These are phyloP conservation scores for Dryobota labecula DNA, from an alignment of 2,888 invertebrate species.

Conservation along the genomic window DNA sequence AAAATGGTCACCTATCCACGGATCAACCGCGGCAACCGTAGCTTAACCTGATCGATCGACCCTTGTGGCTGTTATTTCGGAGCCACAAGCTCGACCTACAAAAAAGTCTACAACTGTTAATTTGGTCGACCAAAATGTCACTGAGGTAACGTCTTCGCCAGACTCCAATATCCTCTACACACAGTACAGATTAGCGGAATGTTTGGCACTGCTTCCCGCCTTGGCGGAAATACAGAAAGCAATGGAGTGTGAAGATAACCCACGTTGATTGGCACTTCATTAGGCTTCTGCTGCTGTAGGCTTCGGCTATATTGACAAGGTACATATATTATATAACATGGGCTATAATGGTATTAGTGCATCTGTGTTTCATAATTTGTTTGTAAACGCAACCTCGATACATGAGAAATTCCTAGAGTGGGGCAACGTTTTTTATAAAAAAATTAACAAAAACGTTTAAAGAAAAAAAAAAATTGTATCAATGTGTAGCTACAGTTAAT, in stretches of 20 bases:
- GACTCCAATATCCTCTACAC: neutral
- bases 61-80: no score
- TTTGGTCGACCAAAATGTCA: neutral
- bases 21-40: no score
- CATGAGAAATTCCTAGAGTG: no score
- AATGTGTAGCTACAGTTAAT: neutral
- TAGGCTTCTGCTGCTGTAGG: conserved; percentile 9
- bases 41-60: no score
- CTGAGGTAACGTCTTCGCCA: neutral
- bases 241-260: conserved; percentile 27
- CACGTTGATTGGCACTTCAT: conserved; percentile 42
- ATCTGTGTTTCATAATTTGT: neutral
- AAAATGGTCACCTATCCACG: no score
- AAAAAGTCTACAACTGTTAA: neutral
- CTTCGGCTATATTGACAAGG: neutral
- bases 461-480: no score
- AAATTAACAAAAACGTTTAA: no score
- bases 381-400: no score
- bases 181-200: neutral
- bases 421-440: no score
- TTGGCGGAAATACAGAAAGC: conserved; percentile 18
- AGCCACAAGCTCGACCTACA: no score
- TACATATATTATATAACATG: neutral
- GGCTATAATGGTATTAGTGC: neutral
- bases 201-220: conserved; percentile 6